phyloP scores from a whole-genome alignment of 1,140 invertebrate genomes.

The Anastatus disparis region DNA sequence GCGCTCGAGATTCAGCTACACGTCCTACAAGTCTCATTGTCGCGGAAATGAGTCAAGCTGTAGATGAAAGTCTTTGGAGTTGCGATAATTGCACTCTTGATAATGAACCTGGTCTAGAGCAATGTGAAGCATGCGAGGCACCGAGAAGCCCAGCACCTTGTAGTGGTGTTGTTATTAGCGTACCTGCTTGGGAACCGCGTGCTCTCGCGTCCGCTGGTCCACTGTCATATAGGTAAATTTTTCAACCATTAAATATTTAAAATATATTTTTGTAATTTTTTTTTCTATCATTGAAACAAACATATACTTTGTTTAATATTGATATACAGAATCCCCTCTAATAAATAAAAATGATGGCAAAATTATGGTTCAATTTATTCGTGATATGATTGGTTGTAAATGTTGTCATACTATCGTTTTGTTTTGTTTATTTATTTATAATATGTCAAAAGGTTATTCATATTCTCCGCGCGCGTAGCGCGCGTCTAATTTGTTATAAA shows the following conservation, averaged over 20 bases:
- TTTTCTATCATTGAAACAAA: too few relatives aligned
- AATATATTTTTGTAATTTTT: background rate
- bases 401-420: too few relatives aligned
- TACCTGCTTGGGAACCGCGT: conserved; percentile 66
- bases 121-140: conserved; percentile 75
- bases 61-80: conserved; percentile 66
- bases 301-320: too few relatives aligned
- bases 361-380: too few relatives aligned
- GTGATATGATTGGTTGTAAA: too few relatives aligned
- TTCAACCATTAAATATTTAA: too few relatives aligned
- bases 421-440: too few relatives aligned
- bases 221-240: conserved; percentile 68
- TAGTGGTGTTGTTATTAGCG: conserved; percentile 67
- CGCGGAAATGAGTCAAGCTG: conserved; percentile 51
- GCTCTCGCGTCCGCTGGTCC: conserved; percentile 66
- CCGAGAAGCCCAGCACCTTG: conserved; percentile 67
- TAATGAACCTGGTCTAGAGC: conserved; percentile 64
- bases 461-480: too few relatives aligned
- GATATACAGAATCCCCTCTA: too few relatives aligned
- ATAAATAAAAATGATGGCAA: too few relatives aligned
- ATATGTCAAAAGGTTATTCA: too few relatives aligned
- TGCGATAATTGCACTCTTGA: conserved; percentile 72
- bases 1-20: conserved; percentile 48
- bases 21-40: conserved; percentile 62
- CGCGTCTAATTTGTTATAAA: too few relatives aligned